Evolutionary conservation across 2,797 vertebrate species (phyloP), one percentile per base, ranked within the genome.

Genomic region (Taeniopygia guttata): DNA sequence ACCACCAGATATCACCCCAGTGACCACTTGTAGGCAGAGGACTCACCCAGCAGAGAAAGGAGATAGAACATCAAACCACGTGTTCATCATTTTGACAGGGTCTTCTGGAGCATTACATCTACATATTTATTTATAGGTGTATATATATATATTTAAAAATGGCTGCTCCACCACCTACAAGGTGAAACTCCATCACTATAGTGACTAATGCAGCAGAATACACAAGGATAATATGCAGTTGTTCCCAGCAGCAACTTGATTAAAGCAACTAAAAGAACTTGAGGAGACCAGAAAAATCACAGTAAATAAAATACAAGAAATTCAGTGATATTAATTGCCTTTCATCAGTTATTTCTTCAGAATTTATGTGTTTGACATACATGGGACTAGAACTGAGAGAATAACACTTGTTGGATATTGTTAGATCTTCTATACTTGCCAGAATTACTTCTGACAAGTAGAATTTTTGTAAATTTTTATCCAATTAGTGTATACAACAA

Each of bases 401-500:
- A 10, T 48, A 87, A 58, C 64, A 84, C 52, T 90, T 72, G 91
- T 42, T 95, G 87, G 93, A 70, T n/a, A 16, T 10, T 51, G 63
- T 58, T 89, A 72, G 34, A 78, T 62, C 42, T 49, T 45, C 42
- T 52, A 18, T 49, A 68, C 63, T 86, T 20, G 17, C 77, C 85
- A 95, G 46, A 84, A 85, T 55, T 43, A 90, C 46, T 94, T 48
- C 64, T 90, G 84, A 64, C 60, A 80, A 90, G 78, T 29, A 90
- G 34, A 77, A 83, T 74, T 95, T 89, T 83, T 48, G 74, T 89
- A 85, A 74, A 75, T 89, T 87, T 86, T 68, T 68, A 83, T 92
- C 54, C 94, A 85, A 64, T 89, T 85, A 93, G 69, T 43, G 14
- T 64, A 92, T 59, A 90, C 84, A 94, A 93, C 84, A 92, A 92